These are phyloP conservation scores for Plagiodera versicolora DNA, from an alignment of 2,888 invertebrate genomes.

Conservation along the genomic window DNA sequence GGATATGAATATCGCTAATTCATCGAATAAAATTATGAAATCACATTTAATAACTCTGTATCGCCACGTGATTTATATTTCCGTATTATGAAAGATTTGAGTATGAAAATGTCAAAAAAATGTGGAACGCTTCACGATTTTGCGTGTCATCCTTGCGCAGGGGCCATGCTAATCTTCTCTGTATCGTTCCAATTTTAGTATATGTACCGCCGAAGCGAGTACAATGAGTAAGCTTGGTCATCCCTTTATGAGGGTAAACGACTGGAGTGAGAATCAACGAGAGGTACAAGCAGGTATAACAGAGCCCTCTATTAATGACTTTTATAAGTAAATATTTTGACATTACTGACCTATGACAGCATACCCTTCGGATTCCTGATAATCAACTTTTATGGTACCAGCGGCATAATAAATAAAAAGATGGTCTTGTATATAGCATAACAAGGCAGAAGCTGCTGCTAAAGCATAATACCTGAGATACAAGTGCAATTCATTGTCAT, in stretches of 20 bases:
- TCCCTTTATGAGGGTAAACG: too few relatives aligned
- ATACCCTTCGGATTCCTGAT: constrained; percentile 78
- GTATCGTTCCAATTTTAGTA: constrained; percentile 90
- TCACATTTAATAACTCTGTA: too few relatives aligned
- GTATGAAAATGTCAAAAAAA: too few relatives aligned
- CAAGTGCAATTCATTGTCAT: neutral
- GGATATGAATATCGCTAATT: neutral
- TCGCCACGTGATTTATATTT: too few relatives aligned
- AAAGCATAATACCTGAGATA: constrained; percentile 78
- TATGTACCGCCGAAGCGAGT: constrained; percentile 78
- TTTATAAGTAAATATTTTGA: neutral
- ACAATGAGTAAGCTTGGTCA: too few relatives aligned
- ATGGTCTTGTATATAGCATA: constrained; percentile 82
- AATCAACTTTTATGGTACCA: constrained; percentile 78
- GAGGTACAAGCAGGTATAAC: too few relatives aligned
- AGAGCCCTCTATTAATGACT: too few relatives aligned
- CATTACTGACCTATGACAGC: constrained; percentile 73
- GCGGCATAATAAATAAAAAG: constrained; percentile 74
- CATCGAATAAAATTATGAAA: neutral
- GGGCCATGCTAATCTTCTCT: constrained; percentile 92
- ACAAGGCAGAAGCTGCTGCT: constrained; percentile 79
- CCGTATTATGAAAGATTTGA: too few relatives aligned
- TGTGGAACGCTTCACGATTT: constrained; percentile 89
- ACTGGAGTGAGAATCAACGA: too few relatives aligned
- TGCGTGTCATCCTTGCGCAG: constrained; percentile 92